Evolutionary conservation across 2,797 vertebrate species (phyloP), one percentile per base, ranked within the genome.

Genomic region (Molothrus ater): DNA sequence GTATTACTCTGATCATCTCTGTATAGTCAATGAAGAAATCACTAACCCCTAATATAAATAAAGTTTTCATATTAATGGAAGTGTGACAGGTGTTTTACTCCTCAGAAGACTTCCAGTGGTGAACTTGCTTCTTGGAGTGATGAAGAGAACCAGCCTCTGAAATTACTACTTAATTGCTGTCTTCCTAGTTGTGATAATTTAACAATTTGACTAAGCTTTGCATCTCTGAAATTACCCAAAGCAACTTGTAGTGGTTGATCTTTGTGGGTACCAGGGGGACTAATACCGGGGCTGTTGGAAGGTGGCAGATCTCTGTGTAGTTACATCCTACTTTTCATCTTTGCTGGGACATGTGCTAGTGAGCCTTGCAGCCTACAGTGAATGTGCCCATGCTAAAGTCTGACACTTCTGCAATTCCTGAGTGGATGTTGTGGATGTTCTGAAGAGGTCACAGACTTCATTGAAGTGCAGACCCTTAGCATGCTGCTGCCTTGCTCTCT

Each of bases 391-490:
- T n/a, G n/a, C 45, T 5, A 1, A 59, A 48, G 45, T 88, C 24
- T 28, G 65, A 53, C 38, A 26, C 11, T 25, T 68, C 57, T 87
- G 32, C 26, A 50, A 3, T 34, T 45, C 20, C 32, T 72, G 11
- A 60, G 21, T 1, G 1, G 57, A 18, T 32, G 11, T 47, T 53
- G 12, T 1, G 13, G 8, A 7, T 0, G 1, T 47, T 10, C 24
- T 34, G 54, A 57, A 40, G 22, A 60, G 32, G 26, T 88, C 28
- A 9, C 22, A 43, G 15, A 3, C 18, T 40, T 64, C 21, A 31
- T 42, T 59, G 43, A 53, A 53, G 1, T 31, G 9, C 22, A 60
- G 36, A 48, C 25, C 25, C 4, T 1, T 43, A 42, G 32, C 17
- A 31, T 1, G 2, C 36, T 72, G 54, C 63, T 75, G 31, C 29